Evolutionary conservation across 2,113 vertebrate genomes (phyloP).

Genomic region (Etheostoma cragini): DNA sequence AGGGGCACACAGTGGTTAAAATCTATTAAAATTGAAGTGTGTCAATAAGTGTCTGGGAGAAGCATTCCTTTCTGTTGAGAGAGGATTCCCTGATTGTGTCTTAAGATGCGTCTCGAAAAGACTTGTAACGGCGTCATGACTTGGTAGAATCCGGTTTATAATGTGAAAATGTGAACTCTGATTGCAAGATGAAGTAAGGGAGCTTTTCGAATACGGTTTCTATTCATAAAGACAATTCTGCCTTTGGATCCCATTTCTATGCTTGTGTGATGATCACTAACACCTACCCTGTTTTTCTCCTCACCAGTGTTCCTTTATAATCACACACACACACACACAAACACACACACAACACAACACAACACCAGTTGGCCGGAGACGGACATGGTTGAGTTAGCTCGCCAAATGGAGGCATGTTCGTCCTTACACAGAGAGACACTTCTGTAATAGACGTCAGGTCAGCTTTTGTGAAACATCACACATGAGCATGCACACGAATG

Average conservation of each 20-base stretch:
- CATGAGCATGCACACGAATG: conserved; percentile 36
- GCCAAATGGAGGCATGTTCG: conserved; percentile 76
- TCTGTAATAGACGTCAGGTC: conserved; percentile 67
- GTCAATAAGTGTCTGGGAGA: conserved; percentile 54
- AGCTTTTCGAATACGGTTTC: conserved; percentile 1
- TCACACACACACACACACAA: conserved; percentile 32
- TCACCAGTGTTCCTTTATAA: conserved; percentile 43
- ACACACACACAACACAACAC: neutral
- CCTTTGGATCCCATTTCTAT: conserved; percentile 38
- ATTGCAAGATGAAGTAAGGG: neutral
- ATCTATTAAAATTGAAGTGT: conserved; percentile 59
- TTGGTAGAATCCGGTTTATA: neutral
- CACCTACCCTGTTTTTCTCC: conserved; percentile 63
- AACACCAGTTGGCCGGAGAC: conserved; percentile 75
- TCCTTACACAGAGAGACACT: conserved; percentile 57
- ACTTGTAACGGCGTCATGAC: neutral
- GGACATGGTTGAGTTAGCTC: conserved; percentile 62
- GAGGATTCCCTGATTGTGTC: conserved; percentile 7
- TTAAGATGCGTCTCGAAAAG: neutral
- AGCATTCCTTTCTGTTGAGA: neutral
- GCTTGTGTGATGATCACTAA: conserved; percentile 53
- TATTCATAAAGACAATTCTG: conserved; percentile 44
- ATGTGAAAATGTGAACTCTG: neutral
- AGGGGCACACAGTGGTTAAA: conserved; percentile 55
- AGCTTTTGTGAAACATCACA: conserved; percentile 68